phyloP scores from a whole-genome alignment of 2,888 invertebrate species.

The Ennomos erosarius region DNA sequence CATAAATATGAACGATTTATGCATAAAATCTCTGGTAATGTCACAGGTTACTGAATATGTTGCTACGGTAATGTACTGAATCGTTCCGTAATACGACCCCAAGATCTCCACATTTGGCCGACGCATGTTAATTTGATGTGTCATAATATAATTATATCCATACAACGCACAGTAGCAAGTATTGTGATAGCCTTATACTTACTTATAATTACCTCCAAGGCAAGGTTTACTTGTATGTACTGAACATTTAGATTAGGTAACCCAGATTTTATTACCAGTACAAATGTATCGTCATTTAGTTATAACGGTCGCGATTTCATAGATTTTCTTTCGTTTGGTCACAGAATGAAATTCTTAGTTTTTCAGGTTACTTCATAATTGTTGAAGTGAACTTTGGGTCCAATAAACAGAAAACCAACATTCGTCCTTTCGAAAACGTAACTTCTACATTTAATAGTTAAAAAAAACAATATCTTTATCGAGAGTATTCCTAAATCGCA shows the following conservation, averaged over 20 bases:
- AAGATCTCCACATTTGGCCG: too few species aligned
- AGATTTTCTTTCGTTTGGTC: not conserved
- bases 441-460: not conserved
- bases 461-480: not conserved
- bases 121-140: too few species aligned
- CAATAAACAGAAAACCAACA: constrained; percentile 18
- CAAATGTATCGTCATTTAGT: not conserved
- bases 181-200: constrained; percentile 16
- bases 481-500: not conserved
- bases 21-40: too few species aligned
- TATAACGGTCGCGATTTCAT: not conserved
- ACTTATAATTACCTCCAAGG: constrained; percentile 4
- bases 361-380: too few species aligned
- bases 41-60: too few species aligned
- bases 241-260: constrained; percentile 7
- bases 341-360: too few species aligned
- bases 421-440: constrained; percentile 16
- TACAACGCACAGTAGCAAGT: constrained; percentile 7
- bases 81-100: too few species aligned
- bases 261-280: not conserved
- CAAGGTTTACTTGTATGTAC: not conserved
- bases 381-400: constrained; percentile 20
- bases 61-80: too few species aligned
- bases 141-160: too few species aligned
- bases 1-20: too few species aligned